These are phyloP conservation scores for Nansenia antarctica DNA, from an alignment of 2,113 vertebrate species.

Conservation along the genomic window DNA sequence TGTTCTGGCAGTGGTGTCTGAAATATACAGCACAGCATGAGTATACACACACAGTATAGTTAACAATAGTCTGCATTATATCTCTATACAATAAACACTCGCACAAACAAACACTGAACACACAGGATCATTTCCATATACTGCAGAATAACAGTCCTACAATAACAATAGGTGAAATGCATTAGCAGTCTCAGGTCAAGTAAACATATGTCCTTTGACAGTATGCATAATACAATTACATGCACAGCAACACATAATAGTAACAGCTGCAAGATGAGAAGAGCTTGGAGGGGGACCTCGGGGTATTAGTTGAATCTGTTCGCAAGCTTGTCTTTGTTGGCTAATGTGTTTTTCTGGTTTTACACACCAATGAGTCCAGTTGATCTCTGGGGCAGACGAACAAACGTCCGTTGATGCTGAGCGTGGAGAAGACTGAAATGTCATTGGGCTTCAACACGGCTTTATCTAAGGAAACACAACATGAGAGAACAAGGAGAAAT, in stretches of 20 bases:
- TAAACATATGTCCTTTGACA: background rate
- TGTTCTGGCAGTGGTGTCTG: conserved; percentile 93
- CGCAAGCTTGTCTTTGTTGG: background rate
- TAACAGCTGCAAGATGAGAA: background rate
- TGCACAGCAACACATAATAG: background rate
- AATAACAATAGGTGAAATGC: background rate
- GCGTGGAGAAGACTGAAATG: conserved; percentile 93
- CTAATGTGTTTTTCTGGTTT: conserved; percentile 5
- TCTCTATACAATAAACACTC: background rate
- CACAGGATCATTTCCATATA: background rate
- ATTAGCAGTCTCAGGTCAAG: background rate
- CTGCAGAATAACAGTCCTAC: no score
- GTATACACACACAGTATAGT: background rate
- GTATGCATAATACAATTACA: background rate
- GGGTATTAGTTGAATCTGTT: conserved; percentile 27
- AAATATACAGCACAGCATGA: conserved; percentile 16
- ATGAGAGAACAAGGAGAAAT: background rate
- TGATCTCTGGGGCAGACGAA: conserved; percentile 92
- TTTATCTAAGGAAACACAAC: conserved; percentile 80
- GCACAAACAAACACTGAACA: no score
- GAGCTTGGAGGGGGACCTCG: background rate
- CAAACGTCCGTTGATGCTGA: conserved; percentile 90
- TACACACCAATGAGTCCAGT: conserved; percentile 92
- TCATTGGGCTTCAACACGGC: conserved; percentile 91
- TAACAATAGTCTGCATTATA: background rate